phyloP scores from a whole-genome alignment of 2,113 vertebrate species.

The Morone chrysops region DNA sequence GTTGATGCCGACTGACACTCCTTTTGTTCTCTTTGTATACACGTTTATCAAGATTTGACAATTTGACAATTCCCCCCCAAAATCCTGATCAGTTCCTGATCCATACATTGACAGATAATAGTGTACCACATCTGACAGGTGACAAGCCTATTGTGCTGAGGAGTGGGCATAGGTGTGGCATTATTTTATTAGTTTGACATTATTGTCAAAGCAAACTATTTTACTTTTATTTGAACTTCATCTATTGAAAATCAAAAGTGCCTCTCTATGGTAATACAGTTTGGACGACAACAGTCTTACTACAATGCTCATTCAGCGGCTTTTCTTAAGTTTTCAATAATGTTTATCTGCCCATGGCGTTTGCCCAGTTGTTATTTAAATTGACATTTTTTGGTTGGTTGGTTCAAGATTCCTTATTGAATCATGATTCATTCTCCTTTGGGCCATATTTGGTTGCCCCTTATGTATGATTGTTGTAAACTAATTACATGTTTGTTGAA shows the following conservation, averaged over 20 bases:
- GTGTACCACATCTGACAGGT: slow-evolving; percentile 20
- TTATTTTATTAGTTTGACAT: neutral
- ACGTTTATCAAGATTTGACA: slow-evolving; percentile 13
- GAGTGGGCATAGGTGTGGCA: neutral
- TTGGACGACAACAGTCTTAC: neutral
- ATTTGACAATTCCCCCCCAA: neutral
- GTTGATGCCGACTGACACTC: slow-evolving; percentile 1
- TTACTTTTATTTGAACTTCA: neutral
- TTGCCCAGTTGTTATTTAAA: slow-evolving; percentile 1
- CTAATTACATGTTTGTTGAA: neutral
- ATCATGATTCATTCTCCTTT: neutral
- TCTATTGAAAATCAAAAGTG: slow-evolving; percentile 2
- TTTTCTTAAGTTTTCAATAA: neutral
- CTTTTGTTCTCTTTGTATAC: slow-evolving; percentile 35
- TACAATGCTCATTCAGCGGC: neutral
- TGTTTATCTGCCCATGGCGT: neutral
- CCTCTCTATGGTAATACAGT: neutral
- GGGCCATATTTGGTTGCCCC: neutral
- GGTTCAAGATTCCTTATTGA: neutral
- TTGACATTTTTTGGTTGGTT: neutral
- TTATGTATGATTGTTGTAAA: neutral
- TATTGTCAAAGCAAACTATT: slow-evolving; percentile 9
- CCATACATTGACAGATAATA: slow-evolving; percentile 10
- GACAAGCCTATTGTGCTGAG: slow-evolving; percentile 13
- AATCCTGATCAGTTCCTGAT: neutral